phyloP scores from a whole-genome alignment of 2,888 invertebrate genomes.

The Dinocampus coccinellae region DNA sequence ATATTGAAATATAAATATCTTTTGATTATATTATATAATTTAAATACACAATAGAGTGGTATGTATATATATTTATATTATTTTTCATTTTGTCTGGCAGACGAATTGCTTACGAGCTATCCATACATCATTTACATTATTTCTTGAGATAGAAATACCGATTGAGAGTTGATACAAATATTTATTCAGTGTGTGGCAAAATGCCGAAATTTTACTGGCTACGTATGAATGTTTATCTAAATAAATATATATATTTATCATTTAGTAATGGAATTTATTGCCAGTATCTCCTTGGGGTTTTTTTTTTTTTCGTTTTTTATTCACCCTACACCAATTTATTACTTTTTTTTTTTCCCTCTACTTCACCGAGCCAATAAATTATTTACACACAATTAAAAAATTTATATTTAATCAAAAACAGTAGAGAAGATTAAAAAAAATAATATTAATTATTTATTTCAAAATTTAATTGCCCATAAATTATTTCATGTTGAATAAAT shows the following conservation, averaged over 20 bases:
- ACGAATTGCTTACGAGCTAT: not conserved
- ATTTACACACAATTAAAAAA: no score
- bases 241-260: conserved; percentile 49
- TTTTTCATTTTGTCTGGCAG: not conserved
- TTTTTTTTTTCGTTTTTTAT: no score
- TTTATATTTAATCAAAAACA: no score
- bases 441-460: no score
- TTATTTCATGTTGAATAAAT: no score
- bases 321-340: no score
- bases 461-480: no score
- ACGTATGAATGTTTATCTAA: conserved; percentile 53
- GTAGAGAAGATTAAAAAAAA: no score
- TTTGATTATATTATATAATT: not conserved
- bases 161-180: conserved; percentile 54
- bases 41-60: not conserved
- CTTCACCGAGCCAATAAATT: no score
- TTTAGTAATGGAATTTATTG: conserved; percentile 44
- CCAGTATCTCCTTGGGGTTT: not conserved
- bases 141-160: conserved; percentile 57
- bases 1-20: not conserved
- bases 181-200: conserved; percentile 56
- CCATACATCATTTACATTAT: not conserved
- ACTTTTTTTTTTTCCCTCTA: no score
- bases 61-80: not conserved
- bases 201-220: conserved; percentile 49